Evolutionary conservation across 2,888 invertebrate genomes (phyloP).

Genomic region (Cremastinae sp.): DNA sequence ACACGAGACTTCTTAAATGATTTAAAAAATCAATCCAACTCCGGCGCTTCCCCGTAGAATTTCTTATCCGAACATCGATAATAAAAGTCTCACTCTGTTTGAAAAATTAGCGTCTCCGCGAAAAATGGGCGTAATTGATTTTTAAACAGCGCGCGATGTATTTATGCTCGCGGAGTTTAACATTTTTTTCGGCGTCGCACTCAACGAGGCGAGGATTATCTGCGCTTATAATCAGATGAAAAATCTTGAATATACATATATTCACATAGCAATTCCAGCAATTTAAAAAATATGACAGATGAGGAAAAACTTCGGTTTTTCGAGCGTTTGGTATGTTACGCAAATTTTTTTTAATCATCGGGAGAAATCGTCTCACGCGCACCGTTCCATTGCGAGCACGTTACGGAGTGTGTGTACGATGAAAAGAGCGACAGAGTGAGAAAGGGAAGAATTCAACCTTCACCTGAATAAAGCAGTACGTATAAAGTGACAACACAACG

Average conservation of each 20-base stretch:
- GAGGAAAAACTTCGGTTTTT: background rate
- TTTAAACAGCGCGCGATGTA: background rate
- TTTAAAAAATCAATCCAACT: slow-evolving; percentile 1
- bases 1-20: slow-evolving; percentile 9
- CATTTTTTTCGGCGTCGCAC: background rate
- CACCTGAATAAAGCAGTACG: slow-evolving; percentile 56
- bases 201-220: too few species aligned
- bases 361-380: slow-evolving; percentile 16
- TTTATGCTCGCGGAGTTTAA: background rate
- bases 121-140: slow-evolving; percentile 23
- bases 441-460: slow-evolving; percentile 52
- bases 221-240: too few species aligned
- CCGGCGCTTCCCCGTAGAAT: background rate
- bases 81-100: slow-evolving; percentile 23
- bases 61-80: slow-evolving; percentile 10
- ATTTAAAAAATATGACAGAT: background rate
- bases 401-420: slow-evolving; percentile 25
- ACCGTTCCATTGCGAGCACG: slow-evolving; percentile 10
- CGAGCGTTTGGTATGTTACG: background rate
- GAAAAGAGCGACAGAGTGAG: too few species aligned
- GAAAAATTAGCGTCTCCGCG: slow-evolving; percentile 41
- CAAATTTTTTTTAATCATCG: slow-evolving; percentile 14
- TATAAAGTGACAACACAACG: slow-evolving; percentile 42
- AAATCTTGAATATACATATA: too few species aligned
- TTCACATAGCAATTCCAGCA: too few species aligned